Conservation (phyloP, 2,797 vertebrate species). For the Synaphobranchus kaupii region DNA sequence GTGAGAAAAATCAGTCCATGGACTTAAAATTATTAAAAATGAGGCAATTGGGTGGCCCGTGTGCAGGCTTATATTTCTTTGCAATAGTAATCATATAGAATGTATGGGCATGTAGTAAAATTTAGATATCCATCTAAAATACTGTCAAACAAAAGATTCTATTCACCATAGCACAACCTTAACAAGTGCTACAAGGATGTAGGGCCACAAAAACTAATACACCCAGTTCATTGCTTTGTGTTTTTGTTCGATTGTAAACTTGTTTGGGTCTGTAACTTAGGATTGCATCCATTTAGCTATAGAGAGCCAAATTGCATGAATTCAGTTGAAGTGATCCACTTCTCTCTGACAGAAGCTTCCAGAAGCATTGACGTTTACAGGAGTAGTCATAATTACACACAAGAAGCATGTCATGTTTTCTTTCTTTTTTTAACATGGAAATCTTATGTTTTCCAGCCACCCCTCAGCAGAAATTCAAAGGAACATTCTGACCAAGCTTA, state of each 20-base stretch:
- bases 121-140: neutral
- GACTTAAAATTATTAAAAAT: neutral
- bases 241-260: neutral
- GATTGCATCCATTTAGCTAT: neutral
- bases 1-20: neutral
- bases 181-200: neutral
- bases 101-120: neutral
- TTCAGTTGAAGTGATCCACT: neutral
- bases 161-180: neutral
- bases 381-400: neutral
- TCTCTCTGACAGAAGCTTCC: neutral
- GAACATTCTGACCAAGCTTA: neutral
- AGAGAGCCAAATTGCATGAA: neutral
- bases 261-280: neutral
- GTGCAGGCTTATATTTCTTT: neutral
- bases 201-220: neutral
- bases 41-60: neutral
- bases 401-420: neutral
- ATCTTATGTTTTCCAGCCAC: neutral
- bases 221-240: neutral
- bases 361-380: neutral
- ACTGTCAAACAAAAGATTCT: neutral
- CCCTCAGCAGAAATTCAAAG: neutral
- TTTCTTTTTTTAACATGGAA: neutral
- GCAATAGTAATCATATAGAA: neutral